These are phyloP conservation scores for Lampris incognitus DNA, from an alignment of 2,113 vertebrate species.

Conservation along the genomic window DNA sequence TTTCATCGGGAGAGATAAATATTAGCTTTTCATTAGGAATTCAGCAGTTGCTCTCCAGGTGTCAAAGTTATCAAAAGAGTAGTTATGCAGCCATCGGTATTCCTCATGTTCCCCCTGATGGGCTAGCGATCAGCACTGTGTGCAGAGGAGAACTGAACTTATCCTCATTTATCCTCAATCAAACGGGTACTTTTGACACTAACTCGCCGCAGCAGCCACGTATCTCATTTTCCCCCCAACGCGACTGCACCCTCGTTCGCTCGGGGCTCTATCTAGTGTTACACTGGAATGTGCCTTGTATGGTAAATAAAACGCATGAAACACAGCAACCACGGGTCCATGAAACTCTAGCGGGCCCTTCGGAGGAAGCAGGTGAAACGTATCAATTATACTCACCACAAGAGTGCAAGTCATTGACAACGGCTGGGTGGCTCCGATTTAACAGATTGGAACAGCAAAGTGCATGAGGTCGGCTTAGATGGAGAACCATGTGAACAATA, in stretches of 20 bases:
- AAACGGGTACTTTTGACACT: background rate
- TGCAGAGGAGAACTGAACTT: background rate
- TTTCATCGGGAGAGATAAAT: constrained; percentile 9
- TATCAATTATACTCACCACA: constrained; percentile 11
- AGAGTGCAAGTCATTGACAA: constrained; percentile 22
- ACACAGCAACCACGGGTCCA: background rate
- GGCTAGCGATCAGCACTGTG: background rate
- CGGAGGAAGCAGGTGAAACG: constrained; percentile 22
- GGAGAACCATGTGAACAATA: constrained; percentile 20
- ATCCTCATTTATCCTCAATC: background rate
- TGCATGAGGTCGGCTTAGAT: constrained; percentile 8
- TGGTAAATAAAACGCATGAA: background rate
- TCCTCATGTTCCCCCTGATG: background rate
- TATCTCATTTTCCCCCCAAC: constrained; percentile 11
- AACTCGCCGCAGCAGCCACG: constrained; percentile 9
- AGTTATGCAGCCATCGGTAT: constrained; percentile 1
- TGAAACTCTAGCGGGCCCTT: constrained; percentile 25
- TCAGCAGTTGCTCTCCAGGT: background rate
- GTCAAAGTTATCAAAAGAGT: constrained; percentile 13
- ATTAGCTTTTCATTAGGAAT: constrained; percentile 10
- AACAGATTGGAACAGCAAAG: background rate
- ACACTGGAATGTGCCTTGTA: constrained; percentile 9
- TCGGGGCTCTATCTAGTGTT: constrained; percentile 4
- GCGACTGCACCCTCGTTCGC: constrained; percentile 8
- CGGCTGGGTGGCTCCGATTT: constrained; percentile 19